Conservation (phyloP, 2,888 invertebrate species). For the Diadegma fenestrale region DNA sequence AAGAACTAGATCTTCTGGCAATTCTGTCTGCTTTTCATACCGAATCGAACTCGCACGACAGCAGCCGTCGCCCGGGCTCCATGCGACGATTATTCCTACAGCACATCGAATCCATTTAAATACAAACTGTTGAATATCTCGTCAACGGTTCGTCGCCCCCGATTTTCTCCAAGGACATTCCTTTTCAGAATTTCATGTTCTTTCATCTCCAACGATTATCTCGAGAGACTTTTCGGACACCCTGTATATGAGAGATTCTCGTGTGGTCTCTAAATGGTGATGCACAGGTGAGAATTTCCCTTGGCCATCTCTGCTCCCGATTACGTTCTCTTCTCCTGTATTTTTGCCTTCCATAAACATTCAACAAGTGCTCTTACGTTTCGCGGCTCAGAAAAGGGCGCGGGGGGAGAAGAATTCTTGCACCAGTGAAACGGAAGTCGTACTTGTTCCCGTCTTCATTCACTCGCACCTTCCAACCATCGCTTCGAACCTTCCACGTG, state of each 20-base stretch:
- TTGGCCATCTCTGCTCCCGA: background rate
- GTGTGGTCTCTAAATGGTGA: conserved; percentile 32
- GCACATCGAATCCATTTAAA: background rate
- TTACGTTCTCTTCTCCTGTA: conserved; percentile 19
- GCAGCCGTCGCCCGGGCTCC: background rate
- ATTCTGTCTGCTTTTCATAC: background rate
- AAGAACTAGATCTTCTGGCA: background rate
- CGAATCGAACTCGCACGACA: background rate
- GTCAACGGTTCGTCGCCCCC: background rate
- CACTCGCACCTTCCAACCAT: conserved; percentile 8
- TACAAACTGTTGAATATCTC: background rate
- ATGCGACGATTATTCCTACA: background rate
- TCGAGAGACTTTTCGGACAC: background rate
- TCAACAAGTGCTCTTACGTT: conserved; percentile 65
- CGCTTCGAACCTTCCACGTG: conserved; percentile 2
- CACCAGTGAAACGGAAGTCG: conserved; percentile 54
- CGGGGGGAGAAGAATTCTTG: conserved; percentile 23
- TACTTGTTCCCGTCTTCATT: conserved; percentile 46
- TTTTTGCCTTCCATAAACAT: conserved; percentile 65
- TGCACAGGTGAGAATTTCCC: conserved; percentile 62
- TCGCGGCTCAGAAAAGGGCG: background rate
- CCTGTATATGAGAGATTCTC: background rate
- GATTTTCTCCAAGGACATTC: background rate
- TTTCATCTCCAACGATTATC: background rate
- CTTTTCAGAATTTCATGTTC: background rate